Percentiles rank a stretch among this genome's conserved stretches.
phyloP scores from a whole-genome alignment of 2,888 invertebrate genomes.

The Metallyticus violacea region DNA sequence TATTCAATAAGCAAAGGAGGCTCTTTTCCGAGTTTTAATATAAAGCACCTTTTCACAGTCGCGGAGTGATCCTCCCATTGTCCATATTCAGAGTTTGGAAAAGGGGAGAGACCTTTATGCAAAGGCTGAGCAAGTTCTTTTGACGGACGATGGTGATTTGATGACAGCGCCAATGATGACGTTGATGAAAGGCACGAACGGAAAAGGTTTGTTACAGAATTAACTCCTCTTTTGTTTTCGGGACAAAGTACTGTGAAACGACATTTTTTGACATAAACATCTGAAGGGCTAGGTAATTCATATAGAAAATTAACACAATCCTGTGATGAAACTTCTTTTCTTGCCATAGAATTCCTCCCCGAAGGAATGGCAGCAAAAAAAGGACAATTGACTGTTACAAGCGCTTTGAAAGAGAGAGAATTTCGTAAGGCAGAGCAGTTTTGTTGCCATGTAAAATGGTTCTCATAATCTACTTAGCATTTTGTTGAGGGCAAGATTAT shows the following conservation, averaged over 20 bases:
- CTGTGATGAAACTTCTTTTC: neutral
- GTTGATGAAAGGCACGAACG: neutral
- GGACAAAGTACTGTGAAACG: neutral
- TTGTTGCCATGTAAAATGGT: neutral
- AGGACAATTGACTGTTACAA: neutral
- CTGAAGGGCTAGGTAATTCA: neutral
- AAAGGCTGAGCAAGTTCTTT: neutral
- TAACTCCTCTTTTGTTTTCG: neutral
- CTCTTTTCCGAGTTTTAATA: conserved; percentile 29
- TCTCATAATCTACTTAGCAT: neutral
- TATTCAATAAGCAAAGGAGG: conserved; percentile 27
- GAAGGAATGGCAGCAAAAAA: neutral
- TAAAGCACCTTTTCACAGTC: conserved; percentile 25
- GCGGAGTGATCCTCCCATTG: neutral
- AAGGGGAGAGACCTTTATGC: neutral
- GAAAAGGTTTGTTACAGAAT: neutral
- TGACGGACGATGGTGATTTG: neutral
- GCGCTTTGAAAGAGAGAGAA: neutral
- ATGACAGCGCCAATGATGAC: no score
- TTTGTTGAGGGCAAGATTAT: no score
- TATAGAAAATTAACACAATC: neutral
- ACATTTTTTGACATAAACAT: neutral
- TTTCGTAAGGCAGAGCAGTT: neutral
- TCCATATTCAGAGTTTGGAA: neutral
- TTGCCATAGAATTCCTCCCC: neutral